Conservation (phyloP, 2,797 vertebrate species). For the Eupleurogrammus muticus region DNA sequence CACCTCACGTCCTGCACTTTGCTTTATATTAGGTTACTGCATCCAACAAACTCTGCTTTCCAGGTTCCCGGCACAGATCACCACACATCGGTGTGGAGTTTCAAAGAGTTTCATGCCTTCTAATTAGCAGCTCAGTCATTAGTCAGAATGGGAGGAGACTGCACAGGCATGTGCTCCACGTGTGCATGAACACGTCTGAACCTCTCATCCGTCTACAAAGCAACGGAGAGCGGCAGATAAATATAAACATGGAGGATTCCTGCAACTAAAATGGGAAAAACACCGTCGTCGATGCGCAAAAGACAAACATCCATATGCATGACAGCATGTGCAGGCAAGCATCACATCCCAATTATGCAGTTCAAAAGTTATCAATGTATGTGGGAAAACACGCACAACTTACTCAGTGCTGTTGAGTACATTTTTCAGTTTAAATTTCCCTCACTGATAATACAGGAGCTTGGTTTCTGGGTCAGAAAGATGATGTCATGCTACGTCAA, state of each 20-base stretch:
- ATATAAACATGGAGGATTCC: constrained; percentile 69
- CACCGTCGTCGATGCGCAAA: neutral
- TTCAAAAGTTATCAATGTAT: neutral
- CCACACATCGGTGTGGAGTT: constrained; percentile 32
- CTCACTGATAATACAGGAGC: neutral
- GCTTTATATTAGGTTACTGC: neutral
- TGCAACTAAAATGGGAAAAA: constrained; percentile 47
- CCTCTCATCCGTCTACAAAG: constrained; percentile 25
- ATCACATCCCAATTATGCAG: neutral
- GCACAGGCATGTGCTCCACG: neutral
- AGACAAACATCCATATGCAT: constrained; percentile 14
- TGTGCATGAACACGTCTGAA: constrained; percentile 6
- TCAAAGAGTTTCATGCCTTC: constrained; percentile 47
- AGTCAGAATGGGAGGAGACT: constrained; percentile 62
- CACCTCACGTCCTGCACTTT: neutral
- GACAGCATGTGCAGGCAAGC: neutral
- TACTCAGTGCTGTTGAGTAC: neutral
- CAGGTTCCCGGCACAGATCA: constrained; percentile 26
- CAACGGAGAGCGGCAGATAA: constrained; percentile 44
- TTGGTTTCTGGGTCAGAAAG: neutral
- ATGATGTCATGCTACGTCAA: neutral
- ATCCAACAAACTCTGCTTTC: constrained; percentile 2
- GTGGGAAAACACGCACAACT: neutral
- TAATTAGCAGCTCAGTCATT: constrained; percentile 75
- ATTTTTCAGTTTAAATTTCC: neutral